Conservation (phyloP, 1,140 invertebrate species). For the Drosophila pandora region DNA sequence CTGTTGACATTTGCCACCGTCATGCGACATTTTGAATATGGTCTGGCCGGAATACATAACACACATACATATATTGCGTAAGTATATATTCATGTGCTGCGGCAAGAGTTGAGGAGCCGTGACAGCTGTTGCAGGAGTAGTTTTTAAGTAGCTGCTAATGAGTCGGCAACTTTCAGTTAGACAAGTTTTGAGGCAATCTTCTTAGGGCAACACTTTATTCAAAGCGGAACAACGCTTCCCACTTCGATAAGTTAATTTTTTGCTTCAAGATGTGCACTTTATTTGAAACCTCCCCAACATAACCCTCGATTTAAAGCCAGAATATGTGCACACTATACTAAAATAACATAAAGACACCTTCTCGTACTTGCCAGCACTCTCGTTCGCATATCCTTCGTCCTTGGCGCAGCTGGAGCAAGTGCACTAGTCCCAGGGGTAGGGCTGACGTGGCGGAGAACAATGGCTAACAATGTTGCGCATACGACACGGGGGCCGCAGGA, state of each 20-base stretch:
- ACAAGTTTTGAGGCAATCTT: conserved; percentile 38
- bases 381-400: conserved; percentile 21
- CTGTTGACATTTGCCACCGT: conserved; percentile 76
- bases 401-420: conserved; percentile 19
- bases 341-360: conserved; percentile 26
- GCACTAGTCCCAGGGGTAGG: conserved; percentile 5
- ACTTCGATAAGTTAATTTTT: not conserved
- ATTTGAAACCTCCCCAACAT: not conserved
- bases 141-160: conserved; percentile 80
- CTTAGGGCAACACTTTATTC: conserved; percentile 2
- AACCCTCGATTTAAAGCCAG: not conserved
- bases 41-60: not conserved
- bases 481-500: conserved; percentile 42
- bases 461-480: conserved; percentile 68
- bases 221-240: not conserved
- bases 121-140: conserved; percentile 76
- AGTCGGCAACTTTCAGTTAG: conserved; percentile 53
- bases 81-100: not conserved
- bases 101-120: conserved; percentile 8
- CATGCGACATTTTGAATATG: conserved; percentile 65
- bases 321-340: not conserved
- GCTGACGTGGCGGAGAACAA: conserved; percentile 41
- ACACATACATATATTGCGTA: not conserved
- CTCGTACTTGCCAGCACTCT: conserved; percentile 26
- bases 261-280: not conserved